Evolutionary conservation across 2,113 vertebrate genomes (phyloP), one percentile per base, ranked within the genome.

Genomic region (Aphyosemion australe): DNA sequence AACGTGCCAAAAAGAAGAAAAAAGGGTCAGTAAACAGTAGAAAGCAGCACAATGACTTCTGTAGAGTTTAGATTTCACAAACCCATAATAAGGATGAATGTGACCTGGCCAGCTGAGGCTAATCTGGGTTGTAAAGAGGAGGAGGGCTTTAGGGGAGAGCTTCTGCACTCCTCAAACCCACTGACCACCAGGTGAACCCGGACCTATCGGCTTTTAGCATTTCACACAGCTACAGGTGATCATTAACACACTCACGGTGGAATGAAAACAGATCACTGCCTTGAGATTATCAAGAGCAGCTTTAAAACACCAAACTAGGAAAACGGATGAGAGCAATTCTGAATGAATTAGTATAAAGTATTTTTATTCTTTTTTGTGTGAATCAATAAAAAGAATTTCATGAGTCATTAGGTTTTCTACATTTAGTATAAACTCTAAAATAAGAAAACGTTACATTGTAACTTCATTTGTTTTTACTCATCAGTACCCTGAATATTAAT

Each of bases 81-180:
- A 53, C 26, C 48, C 45, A n/a, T 52, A 32, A 52, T 60, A 46
- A 34, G n/a, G 39, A 31, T 69, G 49, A 53, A 53, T n/a, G 4
- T 42, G 55, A 68, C 65, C 47, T 15, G 34, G 37, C 6, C 6
- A 31, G 41, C 31, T 41, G 20, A 11, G 14, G 66, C n/a, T 69
- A 61, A 69, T 69, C 56, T 61, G 18, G 42, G 43, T 70, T 43
- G 72, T 48, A 53, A 43, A 60, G 31, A 76, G 67, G 56, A 39
- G 48, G 45, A 51, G 37, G 5, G 26, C 26, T 26, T 49, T 9
- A 31, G 48, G 52, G 57, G 69, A 65, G 60, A 53, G 49, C 42
- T 61, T 53, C 20, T 26, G 26, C 3, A 26, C 26, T 26, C 26
- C 26, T 26, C 5, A 26, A 11, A 26, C 32, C 34, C 42, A 39